Evolutionary conservation across 2,797 vertebrate genomes (phyloP), one percentile per base, ranked within the genome.

Genomic region (Vespertilio murinus): DNA sequence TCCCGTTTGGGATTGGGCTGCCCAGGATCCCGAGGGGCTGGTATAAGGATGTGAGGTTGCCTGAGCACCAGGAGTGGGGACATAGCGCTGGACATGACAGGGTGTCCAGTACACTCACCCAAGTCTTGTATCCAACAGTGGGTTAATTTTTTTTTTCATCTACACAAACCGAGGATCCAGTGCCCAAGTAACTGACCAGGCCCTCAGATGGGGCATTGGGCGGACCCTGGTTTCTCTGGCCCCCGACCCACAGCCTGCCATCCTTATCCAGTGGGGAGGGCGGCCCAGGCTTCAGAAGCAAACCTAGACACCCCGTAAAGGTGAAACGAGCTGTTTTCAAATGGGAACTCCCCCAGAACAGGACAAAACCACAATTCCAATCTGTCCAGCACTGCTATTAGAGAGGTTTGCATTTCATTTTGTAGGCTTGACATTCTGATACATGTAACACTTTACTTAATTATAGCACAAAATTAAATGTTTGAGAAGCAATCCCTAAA

Each of bases 331-430:
- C 59, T 2, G 73, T 35, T 54, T 40, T 42, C 16, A 40, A 40
- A 65, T 22, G 30, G 35, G 2, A 54, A 22, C 35, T 25, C 28
- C 11, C 8, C 33, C 45, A 25, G 35, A 54, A 78, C 4, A 18
- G 47, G 45, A 49, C 23, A 88, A 65, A 74, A 30, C 33, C 45
- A 12, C 38, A 13, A 22, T 1, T 38, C 61, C 25, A 0, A 64
- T 10, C 0, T 38, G 16, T 18, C 45, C 14, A 20, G 45, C n/a
- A 28, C n/a, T 0, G 3, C 45, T 28, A 52, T 25, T 65, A 12
- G 56, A 38, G 40, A 67, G 45, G 33, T 20, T 52, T 49, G 10
- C 4, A 8, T 22, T 28, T 35, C 25, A 65, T 2, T 45, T 30
- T 42, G 42, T 11, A 54, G 20, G 9, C 35, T 38, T 33, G 47